These are phyloP conservation scores for Otolemur garnettii DNA, from an alignment of 2,113 vertebrate species.

Conservation along the genomic window DNA sequence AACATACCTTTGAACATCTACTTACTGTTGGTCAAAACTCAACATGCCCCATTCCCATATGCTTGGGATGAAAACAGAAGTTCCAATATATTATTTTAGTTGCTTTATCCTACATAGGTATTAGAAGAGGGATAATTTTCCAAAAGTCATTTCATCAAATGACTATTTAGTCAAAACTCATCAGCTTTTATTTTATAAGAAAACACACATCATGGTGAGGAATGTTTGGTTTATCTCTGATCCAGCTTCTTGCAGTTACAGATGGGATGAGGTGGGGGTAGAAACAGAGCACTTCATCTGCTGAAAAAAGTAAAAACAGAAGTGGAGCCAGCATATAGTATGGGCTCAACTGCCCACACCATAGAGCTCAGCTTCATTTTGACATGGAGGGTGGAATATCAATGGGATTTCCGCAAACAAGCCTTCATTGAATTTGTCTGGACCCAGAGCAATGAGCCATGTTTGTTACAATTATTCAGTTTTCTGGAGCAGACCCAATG, in stretches of 20 bases:
- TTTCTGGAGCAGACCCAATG: neutral
- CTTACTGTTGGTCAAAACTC: neutral
- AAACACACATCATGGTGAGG: neutral
- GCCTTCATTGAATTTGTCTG: no score
- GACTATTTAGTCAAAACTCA: neutral
- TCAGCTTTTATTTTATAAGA: neutral
- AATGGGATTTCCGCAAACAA: neutral
- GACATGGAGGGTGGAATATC: fast-evolving
- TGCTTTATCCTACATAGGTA: neutral
- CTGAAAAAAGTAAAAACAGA: neutral
- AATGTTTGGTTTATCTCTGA: neutral
- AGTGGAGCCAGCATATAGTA: neutral
- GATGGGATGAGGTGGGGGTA: fast-evolving
- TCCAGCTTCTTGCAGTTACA: neutral
- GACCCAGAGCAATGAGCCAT: neutral
- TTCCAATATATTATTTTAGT: neutral
- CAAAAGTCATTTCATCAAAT: neutral
- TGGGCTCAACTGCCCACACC: neutral
- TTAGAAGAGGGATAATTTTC: neutral
- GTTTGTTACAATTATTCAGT: neutral
- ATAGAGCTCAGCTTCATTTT: neutral
- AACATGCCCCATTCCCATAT: neutral
- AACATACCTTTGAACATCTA: neutral
- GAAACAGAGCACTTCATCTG: neutral
- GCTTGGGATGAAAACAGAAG: neutral